Percentiles rank a stretch among this genome's conserved stretches.
Conservation (phyloP, 2,888 invertebrate genomes). For the Eupithecia inturbata region DNA sequence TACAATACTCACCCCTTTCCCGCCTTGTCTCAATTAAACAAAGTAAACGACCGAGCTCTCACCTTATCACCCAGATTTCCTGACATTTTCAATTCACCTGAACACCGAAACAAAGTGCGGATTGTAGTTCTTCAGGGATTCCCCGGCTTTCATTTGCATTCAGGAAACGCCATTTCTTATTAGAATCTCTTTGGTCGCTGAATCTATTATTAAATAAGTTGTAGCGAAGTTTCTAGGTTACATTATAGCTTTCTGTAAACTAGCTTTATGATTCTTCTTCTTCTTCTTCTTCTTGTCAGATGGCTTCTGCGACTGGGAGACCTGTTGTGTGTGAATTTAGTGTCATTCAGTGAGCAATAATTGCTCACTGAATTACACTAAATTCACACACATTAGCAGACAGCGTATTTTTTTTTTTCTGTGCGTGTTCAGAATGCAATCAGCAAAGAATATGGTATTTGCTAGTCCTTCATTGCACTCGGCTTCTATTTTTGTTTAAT, state of each 20-base stretch:
- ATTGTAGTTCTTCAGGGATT: constrained; percentile 12
- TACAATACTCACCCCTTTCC: background rate
- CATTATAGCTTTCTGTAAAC: background rate
- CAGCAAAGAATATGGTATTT: too few relatives aligned
- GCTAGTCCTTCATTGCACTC: too few relatives aligned
- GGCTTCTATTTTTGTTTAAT: too few relatives aligned
- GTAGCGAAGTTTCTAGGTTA: constrained; percentile 1
- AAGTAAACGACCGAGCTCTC: background rate
- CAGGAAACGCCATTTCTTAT: constrained; percentile 16
- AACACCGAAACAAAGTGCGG: constrained; percentile 17
- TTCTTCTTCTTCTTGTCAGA: too few relatives aligned
- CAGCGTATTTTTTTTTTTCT: background rate
- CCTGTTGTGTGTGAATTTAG: background rate
- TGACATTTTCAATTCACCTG: constrained; percentile 2
- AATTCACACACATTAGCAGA: background rate
- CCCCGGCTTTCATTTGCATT: constrained; percentile 24
- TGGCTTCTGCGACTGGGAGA: too few relatives aligned
- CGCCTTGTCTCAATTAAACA: background rate
- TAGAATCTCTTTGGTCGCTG: constrained; percentile 28
- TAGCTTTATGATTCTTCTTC: background rate
- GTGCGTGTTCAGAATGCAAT: too few relatives aligned
- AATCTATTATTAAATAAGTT: constrained; percentile 27
- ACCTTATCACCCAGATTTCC: background rate
- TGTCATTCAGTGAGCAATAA: background rate
- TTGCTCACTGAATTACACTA: too few relatives aligned